Base-by-base conservation (phyloP, 1,140 invertebrate genomes). In the Oncopodura yosiiana region DNA sequence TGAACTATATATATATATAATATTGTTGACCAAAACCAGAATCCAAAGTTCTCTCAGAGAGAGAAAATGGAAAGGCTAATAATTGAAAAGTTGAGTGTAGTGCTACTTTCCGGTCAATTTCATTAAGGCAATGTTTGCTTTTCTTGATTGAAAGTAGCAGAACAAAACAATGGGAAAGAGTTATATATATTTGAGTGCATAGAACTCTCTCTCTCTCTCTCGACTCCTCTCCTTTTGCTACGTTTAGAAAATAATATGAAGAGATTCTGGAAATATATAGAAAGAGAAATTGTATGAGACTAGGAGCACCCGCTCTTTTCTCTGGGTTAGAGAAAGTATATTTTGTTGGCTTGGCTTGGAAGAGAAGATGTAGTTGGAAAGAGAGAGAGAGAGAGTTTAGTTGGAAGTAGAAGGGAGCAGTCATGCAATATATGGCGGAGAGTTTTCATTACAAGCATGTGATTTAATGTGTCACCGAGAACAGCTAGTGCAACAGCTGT, bases 401-500 rank as follows among this genome's bases (percentile, higher is more conserved):
- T n/a, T 23, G 24, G 50, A 26, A 52, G 21, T 16, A 12, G 39
- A 49, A 44, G 49, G 37, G 49, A 58, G 49, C 34, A 58, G 30
- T 18, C 16, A 38, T 26, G 56, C 49, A 52, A 53, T 58, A 58
- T 51, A 52, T 52, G 56, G 49, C 49, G 34, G 36, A 46, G 56
- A 62, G 48, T 59, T 60, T 62, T 62, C 61, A 62, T 62, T 62
- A 62, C 56, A 49, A 62, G 49, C 56, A 62, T 56, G 58, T 64
- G 62, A 63, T 63, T 64, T 64, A 61, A 61, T 64, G 58, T 64
- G 58, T 61, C 62, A 59, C 61, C 43, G 56, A 56, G 56, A 64
- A 61, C 58, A 53, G 56, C 19, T 19, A 52, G 56, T 61, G 58
- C 56, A 58, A 59, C 62, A 61, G 56, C 58, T 60, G 62, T 58